These are phyloP conservation scores for Mormyrus lacerda DNA, from an alignment of 2,113 vertebrate species.

Conservation along the genomic window DNA sequence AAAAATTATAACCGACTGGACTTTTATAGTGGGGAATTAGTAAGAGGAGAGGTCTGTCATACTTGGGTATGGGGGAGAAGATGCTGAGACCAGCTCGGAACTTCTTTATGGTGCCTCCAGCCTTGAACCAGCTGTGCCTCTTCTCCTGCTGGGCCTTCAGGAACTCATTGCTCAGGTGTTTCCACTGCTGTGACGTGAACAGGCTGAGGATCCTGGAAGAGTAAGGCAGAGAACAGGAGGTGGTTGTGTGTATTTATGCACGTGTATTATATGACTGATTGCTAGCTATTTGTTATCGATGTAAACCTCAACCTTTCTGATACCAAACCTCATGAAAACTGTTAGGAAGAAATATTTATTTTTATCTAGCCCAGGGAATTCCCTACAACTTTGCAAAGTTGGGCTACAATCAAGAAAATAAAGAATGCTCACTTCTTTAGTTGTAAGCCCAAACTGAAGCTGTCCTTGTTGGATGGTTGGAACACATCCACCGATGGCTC, in stretches of 20 bases:
- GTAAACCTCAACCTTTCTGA: background rate
- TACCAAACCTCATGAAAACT: background rate
- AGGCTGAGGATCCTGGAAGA: conserved; percentile 82
- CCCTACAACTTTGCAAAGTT: background rate
- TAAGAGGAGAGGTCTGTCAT: conserved; percentile 22
- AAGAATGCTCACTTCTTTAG: conserved; percentile 82
- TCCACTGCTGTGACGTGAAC: conserved; percentile 98
- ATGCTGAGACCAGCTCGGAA: conserved; percentile 96
- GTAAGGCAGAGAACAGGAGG: background rate
- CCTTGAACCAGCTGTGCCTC: conserved; percentile 96
- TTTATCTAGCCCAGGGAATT: background rate
- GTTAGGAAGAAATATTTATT: background rate
- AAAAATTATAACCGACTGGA: background rate
- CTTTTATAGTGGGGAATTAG: background rate
- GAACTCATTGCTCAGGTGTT: conserved; percentile 98
- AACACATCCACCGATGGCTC: conserved; percentile 97
- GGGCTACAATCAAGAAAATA: background rate
- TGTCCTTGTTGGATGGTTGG: conserved; percentile 96
- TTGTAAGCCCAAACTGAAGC: conserved; percentile 91
- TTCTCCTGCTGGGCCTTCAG: conserved; percentile 97
- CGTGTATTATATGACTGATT: background rate
- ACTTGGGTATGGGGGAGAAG: conserved; percentile 98
- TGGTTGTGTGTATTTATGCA: background rate
- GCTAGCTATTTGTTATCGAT: background rate
- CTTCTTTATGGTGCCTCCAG: conserved; percentile 94